Base-by-base conservation (phyloP, 2,113 vertebrate genomes). In the Cyanoramphus novaezelandiae region DNA sequence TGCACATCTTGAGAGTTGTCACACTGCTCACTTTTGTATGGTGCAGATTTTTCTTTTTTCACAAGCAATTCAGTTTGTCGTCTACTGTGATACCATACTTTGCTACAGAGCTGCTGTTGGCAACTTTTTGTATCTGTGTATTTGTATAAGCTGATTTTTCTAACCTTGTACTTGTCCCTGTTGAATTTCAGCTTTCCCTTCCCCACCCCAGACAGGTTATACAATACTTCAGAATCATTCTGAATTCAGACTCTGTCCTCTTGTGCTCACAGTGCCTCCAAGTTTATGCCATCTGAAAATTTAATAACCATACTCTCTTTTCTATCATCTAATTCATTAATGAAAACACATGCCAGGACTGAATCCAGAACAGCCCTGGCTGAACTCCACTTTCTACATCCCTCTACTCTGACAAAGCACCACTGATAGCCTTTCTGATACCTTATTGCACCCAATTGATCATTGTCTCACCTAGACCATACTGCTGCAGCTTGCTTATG, bases 231-330 rank as follows among this genome's bases (percentile, higher is more conserved):
- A 75, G 77, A 71, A 75, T 78, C 4, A 86, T 93, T 95, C 50
- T 86, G 72, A 91, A 91, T 96, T 94, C 86, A 70, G 59, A 55
- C 23, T 65, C 64, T 71, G 68, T 96, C 68, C 47, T 88, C 41
- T 39, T 80, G 86, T 67, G 37, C 86, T 70, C 83, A 35, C 1
- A 6, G 14, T 64, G 90, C 76, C 84, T 89, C 78, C 1, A 1
- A 95, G 69, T 16, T 94, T 94, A 86, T 70, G 80, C 60, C 86
- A 71, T 84, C 86, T 81, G 72, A 96, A 97, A 95, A 92, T 93
- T 94, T 92, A 95, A 93, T 93, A 96, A 93, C 76, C 28, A 49
- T 53, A 17, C 59, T 88, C 64, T 69, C 49, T 93, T 90, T 86
- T 76, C 74, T 78, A 35, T 70, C 31, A 2, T 70, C 86, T 88